phyloP scores from a whole-genome alignment of 2,113 vertebrate genomes.

The Uria lomvia region DNA sequence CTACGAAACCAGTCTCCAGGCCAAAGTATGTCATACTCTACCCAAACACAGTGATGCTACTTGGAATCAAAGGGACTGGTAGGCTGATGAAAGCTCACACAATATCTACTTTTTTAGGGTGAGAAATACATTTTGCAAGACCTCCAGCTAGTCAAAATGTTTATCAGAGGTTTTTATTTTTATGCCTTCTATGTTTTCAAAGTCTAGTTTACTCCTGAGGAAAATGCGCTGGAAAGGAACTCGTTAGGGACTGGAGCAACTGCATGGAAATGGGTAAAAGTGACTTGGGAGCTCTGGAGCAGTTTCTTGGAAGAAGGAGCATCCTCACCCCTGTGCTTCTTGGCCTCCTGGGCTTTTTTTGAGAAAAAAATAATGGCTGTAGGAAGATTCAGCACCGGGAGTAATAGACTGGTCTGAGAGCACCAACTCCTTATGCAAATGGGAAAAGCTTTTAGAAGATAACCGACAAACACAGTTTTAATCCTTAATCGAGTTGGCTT shows the following conservation, averaged over 20 bases:
- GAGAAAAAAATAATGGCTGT: not conserved
- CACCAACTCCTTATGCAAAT: not conserved
- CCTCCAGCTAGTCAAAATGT: not conserved
- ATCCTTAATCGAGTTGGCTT: not conserved
- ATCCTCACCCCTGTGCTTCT: not conserved
- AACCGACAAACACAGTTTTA: not conserved
- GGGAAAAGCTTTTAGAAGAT: not conserved
- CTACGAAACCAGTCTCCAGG: not conserved
- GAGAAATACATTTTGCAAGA: not conserved
- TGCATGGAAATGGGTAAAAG: not conserved
- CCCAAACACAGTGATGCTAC: not conserved
- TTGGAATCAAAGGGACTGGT: not conserved
- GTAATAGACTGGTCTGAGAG: not conserved
- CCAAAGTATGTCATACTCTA: not conserved
- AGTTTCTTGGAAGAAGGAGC: not conserved
- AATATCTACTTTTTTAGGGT: not conserved
- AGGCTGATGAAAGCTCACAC: not conserved
- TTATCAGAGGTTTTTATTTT: not conserved
- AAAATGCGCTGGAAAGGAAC: not conserved
- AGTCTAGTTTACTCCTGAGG: not conserved
- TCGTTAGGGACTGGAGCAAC: rapidly evolving
- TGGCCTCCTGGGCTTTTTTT: not conserved
- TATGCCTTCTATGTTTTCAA: not conserved
- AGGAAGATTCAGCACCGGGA: not conserved
- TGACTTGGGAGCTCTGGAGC: not conserved